Conservation (phyloP, 2,888 invertebrate species). For the Heteropelma amictum region DNA sequence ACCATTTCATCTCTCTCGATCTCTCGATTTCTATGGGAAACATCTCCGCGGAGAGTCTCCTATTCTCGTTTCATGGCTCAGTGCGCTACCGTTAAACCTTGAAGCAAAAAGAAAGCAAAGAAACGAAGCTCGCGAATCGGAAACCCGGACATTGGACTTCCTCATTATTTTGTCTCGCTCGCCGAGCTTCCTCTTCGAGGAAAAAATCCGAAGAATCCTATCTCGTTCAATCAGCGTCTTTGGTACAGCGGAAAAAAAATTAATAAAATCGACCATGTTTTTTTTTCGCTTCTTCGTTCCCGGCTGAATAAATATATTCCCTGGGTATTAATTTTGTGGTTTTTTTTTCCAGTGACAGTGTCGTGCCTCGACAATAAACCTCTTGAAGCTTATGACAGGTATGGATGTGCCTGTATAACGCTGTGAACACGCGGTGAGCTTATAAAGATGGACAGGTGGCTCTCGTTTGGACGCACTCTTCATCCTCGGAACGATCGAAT, state of each 20-base stretch:
- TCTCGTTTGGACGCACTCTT: conserved; percentile 45
- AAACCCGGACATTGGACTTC: neutral
- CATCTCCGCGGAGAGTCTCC: conserved; percentile 17
- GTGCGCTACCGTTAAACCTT: conserved; percentile 32
- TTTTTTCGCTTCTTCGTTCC: neutral
- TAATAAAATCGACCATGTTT: neutral
- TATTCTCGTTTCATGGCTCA: conserved; percentile 48
- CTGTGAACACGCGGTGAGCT: neutral
- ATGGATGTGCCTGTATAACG: neutral
- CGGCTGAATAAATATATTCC: neutral
- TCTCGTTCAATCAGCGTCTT: too few relatives aligned
- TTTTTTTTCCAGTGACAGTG: neutral
- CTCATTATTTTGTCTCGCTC: neutral
- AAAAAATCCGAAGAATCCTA: neutral
- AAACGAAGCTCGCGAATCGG: neutral
- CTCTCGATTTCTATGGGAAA: conserved; percentile 2
- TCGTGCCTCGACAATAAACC: conserved; percentile 22
- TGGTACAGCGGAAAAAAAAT: too few relatives aligned
- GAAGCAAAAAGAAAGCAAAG: neutral
- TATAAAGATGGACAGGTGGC: conserved; percentile 52
- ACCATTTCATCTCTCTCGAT: neutral
- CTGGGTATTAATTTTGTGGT: conserved; percentile 12
- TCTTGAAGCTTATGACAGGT: conserved; percentile 29
- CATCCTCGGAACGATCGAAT: conserved; percentile 46
- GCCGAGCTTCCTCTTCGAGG: neutral